These are phyloP conservation scores for Pararge aegeria DNA, from an alignment of 1,140 invertebrate genomes.

Conservation along the genomic window DNA sequence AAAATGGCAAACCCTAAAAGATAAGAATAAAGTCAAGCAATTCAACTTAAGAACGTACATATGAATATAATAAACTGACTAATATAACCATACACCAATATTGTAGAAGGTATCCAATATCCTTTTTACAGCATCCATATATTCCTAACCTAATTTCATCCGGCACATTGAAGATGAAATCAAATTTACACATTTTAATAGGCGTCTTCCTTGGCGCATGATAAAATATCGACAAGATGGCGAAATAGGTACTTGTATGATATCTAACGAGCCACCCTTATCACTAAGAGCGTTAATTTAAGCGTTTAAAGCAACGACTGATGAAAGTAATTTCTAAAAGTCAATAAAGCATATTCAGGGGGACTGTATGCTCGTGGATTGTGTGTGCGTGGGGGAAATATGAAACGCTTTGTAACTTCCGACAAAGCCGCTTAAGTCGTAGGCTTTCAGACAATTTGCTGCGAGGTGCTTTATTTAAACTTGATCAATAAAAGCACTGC, in stretches of 20 bases:
- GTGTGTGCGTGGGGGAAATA: conserved; percentile 14
- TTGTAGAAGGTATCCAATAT: not conserved
- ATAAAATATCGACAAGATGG: conserved; percentile 45
- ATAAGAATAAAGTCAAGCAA: too few species aligned
- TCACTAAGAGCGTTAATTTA: conserved; percentile 4
- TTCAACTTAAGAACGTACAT: too few species aligned
- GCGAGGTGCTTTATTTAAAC: conserved; percentile 7
- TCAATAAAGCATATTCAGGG: not conserved
- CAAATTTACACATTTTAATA: conserved; percentile 30
- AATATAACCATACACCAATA: too few species aligned
- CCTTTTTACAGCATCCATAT: not conserved
- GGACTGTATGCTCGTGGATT: not conserved
- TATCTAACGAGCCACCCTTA: conserved; percentile 18
- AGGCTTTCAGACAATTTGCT: conserved; percentile 24
- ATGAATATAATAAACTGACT: too few species aligned
- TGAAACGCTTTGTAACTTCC: conserved; percentile 28
- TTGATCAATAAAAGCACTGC: conserved; percentile 17
- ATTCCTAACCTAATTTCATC: conserved; percentile 10
- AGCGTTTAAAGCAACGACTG: not conserved
- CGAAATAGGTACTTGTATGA: conserved; percentile 27
- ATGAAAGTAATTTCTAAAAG: not conserved
- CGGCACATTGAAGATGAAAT: conserved; percentile 21
- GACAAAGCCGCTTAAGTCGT: conserved; percentile 28
- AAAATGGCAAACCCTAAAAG: too few species aligned
- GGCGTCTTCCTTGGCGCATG: conserved; percentile 33